phyloP scores from a whole-genome alignment of 2,888 invertebrate genomes.

The Dryadula phaetusa region DNA sequence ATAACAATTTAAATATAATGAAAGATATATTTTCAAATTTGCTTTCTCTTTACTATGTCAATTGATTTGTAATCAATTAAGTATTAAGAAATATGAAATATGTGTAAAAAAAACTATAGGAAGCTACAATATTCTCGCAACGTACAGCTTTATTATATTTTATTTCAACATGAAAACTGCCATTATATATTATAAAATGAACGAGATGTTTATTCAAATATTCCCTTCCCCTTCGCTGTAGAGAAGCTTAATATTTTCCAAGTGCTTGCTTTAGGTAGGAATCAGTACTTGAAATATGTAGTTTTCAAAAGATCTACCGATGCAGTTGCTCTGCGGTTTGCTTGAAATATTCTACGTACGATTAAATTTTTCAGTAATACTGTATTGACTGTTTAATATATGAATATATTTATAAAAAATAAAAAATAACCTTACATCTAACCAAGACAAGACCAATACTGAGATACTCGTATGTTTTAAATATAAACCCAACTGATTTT shows the following conservation, averaged over 20 bases:
- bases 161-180: slow-evolving; percentile 7
- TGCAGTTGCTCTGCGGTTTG: not conserved
- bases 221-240: slow-evolving; percentile 22
- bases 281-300: slow-evolving; percentile 25
- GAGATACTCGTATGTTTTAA: too few relatives aligned
- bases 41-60: too few relatives aligned
- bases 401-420: not conserved
- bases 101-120: not conserved
- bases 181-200: slow-evolving; percentile 25
- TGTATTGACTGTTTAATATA: not conserved
- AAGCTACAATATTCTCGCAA: not conserved
- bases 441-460: too few relatives aligned
- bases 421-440: not conserved
- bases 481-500: too few relatives aligned
- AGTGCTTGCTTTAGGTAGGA: slow-evolving; percentile 22
- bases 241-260: slow-evolving; percentile 29
- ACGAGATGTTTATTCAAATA: slow-evolving; percentile 29
- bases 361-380: not conserved
- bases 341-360: slow-evolving; percentile 13
- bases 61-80: too few relatives aligned
- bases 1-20: too few relatives aligned
- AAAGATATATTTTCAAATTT: too few relatives aligned
- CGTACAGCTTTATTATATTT: not conserved
- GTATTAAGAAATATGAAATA: not conserved
- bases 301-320: slow-evolving; percentile 20